Conservation (phyloP, 2,888 invertebrate species). For the Bhutanitis thaidina region DNA sequence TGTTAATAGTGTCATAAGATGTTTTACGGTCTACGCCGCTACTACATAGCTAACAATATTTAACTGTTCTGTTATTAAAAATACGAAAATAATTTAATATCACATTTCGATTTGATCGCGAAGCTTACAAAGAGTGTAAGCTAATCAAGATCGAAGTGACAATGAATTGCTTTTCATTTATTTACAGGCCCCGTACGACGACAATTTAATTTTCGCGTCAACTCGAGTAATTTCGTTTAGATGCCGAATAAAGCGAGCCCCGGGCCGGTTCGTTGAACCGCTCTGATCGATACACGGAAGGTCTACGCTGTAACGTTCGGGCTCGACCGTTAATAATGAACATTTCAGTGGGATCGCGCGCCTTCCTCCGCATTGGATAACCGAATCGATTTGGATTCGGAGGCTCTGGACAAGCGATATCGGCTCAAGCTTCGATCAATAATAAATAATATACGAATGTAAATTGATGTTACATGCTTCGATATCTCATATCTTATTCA, state of each 20-base stretch:
- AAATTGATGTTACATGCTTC: too few relatives aligned
- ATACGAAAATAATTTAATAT: too few relatives aligned
- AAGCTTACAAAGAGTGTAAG: background rate
- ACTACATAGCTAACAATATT: too few relatives aligned
- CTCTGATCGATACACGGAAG: slow-evolving; percentile 37
- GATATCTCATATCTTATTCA: too few relatives aligned
- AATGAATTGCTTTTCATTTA: slow-evolving; percentile 15
- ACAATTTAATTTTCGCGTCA: slow-evolving; percentile 33
- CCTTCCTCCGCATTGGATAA: slow-evolving; percentile 2
- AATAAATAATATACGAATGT: background rate
- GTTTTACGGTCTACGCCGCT: too few relatives aligned
- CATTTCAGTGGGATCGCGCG: slow-evolving; percentile 5
- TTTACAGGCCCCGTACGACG: slow-evolving; percentile 10
- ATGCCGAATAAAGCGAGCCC: slow-evolving; percentile 30
- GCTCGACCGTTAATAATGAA: slow-evolving; percentile 11
- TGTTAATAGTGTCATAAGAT: too few relatives aligned
- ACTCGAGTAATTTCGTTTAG: slow-evolving; percentile 27
- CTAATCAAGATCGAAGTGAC: slow-evolving; percentile 13
- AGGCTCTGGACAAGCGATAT: slow-evolving; percentile 5
- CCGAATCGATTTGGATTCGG: slow-evolving; percentile 6
- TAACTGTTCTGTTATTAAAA: too few relatives aligned
- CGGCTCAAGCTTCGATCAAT: slow-evolving; percentile 5
- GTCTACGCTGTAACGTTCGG: slow-evolving; percentile 18
- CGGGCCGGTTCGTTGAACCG: slow-evolving; percentile 34
- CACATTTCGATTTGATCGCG: too few relatives aligned